Evolutionary conservation across 2,797 vertebrate genomes (phyloP).

Genomic region (Clarias pachynema): DNA sequence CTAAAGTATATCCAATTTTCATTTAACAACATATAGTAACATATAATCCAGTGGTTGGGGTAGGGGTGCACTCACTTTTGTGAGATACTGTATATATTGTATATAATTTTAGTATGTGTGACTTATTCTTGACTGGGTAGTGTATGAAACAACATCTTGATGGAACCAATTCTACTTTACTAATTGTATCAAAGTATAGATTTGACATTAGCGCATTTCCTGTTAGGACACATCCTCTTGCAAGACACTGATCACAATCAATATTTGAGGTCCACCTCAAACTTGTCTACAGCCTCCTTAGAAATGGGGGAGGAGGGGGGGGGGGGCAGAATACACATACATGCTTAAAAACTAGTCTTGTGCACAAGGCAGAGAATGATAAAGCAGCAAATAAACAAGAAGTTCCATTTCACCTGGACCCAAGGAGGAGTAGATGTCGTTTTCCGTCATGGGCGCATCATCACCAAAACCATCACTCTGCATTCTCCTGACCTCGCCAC

Average conservation of each 20-base stretch:
- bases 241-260: conserved; percentile 19
- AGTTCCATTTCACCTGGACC: conserved; percentile 68
- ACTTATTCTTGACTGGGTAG: too few species aligned
- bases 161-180: not conserved
- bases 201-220: not conserved
- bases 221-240: conserved; percentile 19
- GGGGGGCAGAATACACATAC: not conserved
- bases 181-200: not conserved
- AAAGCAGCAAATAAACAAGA: not conserved
- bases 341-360: not conserved
- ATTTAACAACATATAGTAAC: too few species aligned
- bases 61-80: too few species aligned
- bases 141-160: not conserved
- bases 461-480: conserved; percentile 57
- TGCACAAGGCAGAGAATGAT: not conserved
- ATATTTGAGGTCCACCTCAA: not conserved
- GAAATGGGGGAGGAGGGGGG: not conserved
- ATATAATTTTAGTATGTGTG: too few species aligned
- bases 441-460: conserved; percentile 78
- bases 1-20: too few species aligned
- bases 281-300: not conserved
- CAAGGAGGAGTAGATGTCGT: conserved; percentile 85
- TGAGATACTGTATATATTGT: too few species aligned
- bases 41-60: too few species aligned
- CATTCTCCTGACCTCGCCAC: conserved; percentile 57